phyloP scores from a whole-genome alignment of 2,113 vertebrate genomes.

The Hypanus sabinus region DNA sequence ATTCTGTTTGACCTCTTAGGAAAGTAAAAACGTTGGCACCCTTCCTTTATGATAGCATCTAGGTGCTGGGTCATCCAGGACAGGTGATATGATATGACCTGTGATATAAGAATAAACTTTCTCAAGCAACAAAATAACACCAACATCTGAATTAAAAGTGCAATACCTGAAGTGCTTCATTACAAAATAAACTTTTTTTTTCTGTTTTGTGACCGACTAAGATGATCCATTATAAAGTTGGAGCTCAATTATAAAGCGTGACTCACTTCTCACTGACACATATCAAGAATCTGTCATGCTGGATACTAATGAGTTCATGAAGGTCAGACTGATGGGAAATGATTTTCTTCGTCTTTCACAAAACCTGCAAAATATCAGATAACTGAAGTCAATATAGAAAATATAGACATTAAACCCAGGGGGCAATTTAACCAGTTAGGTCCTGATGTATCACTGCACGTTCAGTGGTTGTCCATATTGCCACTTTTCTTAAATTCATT shows the following conservation, averaged over 20 bases:
- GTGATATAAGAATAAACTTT: not conserved
- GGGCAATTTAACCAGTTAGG: not conserved
- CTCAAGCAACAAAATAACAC: not conserved
- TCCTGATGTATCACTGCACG: not conserved
- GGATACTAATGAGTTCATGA: not conserved
- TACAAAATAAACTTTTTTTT: not conserved
- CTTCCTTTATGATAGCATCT: too few relatives aligned
- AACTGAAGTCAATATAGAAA: not conserved
- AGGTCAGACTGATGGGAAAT: not conserved
- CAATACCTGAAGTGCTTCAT: not conserved
- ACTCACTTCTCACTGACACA: not conserved
- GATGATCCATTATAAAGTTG: not conserved
- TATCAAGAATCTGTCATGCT: not conserved
- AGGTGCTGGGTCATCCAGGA: too few relatives aligned
- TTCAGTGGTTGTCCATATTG: too few relatives aligned
- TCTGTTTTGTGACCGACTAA: not conserved
- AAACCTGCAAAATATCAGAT: not conserved
- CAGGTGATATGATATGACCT: too few relatives aligned
- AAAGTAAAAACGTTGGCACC: too few relatives aligned
- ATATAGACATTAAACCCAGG: not conserved
- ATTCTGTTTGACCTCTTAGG: too few relatives aligned
- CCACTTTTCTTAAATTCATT: too few relatives aligned
- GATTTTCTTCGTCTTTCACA: not conserved
- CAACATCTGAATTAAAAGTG: not conserved
- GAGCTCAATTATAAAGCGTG: slow-evolving; percentile 6